A percentile compares a stretch with the other conserved stretches of the same genome.
These are phyloP conservation scores for Acestrorhynchus altus DNA, from an alignment of 2,797 vertebrate genomes.

Conservation along the genomic window DNA sequence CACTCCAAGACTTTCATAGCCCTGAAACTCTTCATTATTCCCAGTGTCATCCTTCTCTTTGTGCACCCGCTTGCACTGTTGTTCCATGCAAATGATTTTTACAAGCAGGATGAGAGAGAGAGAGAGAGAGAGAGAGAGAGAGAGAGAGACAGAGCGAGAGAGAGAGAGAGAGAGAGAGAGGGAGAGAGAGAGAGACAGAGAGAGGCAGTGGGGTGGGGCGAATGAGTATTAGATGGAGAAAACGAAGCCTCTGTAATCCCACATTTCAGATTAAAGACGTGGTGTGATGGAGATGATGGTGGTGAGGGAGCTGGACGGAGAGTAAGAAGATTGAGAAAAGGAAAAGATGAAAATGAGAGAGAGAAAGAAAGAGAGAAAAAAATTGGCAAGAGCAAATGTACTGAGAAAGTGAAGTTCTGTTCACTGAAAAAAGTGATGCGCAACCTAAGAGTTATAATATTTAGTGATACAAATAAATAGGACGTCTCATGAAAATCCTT, in stretches of 20 bases:
- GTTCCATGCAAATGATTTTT: constrained; percentile 62
- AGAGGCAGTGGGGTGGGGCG: constrained; percentile 10
- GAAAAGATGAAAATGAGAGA: constrained; percentile 3
- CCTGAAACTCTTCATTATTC: constrained; percentile 21
- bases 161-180: background rate
- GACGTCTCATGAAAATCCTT: too few relatives aligned
- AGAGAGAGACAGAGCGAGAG: constrained; percentile 33
- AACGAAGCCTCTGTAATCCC: constrained; percentile 52
- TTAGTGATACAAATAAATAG: too few relatives aligned
- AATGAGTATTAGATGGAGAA: constrained; percentile 47
- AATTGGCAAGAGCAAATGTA: background rate
- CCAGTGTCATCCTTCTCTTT: background rate
- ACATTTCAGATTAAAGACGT: constrained; percentile 56
- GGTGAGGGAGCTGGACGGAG: background rate
- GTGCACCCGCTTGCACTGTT: constrained; percentile 41
- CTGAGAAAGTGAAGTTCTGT: background rate
- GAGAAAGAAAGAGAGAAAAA: background rate
- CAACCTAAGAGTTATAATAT: too few relatives aligned
- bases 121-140: constrained; percentile 43
- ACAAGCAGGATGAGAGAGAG: constrained; percentile 36
- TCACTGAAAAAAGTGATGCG: background rate
- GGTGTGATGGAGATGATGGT: constrained; percentile 17
- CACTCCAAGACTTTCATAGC: background rate
- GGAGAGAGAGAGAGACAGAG: constrained; percentile 7
- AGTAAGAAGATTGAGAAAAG: background rate